phyloP scores from a whole-genome alignment of 2,888 invertebrate genomes.

The Fissipunctia ypsillon region DNA sequence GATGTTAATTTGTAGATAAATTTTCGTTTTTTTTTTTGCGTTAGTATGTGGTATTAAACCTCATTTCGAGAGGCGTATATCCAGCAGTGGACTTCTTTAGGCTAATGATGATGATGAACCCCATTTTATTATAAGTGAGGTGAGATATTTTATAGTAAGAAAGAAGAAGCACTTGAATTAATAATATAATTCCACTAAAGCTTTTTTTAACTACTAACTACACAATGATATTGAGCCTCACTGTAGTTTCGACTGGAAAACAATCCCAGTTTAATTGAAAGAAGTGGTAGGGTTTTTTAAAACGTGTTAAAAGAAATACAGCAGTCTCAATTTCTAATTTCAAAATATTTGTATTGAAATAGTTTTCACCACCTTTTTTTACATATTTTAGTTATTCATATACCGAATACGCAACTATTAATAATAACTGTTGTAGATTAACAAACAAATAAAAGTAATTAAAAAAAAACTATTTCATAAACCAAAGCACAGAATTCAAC shows the following conservation, averaged over 20 bases:
- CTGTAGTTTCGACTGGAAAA: not conserved
- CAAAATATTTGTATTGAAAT: not conserved
- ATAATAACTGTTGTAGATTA: not conserved
- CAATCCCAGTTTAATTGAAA: not conserved
- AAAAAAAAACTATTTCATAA: not conserved
- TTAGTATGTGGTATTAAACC: not conserved
- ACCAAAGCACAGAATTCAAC: not conserved
- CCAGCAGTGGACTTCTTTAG: too few species aligned
- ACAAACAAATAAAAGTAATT: not conserved
- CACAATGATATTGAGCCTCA: not conserved
- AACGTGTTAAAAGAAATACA: not conserved
- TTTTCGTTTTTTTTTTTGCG: constrained; percentile 18
- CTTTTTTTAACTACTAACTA: not conserved
- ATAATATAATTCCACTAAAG: not conserved
- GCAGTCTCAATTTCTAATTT: not conserved
- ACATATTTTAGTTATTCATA: not conserved
- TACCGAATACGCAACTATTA: not conserved
- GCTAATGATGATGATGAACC: too few species aligned
- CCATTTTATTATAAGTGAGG: too few species aligned
- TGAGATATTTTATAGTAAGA: not conserved
- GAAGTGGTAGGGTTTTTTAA: not conserved
- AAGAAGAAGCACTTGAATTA: not conserved
- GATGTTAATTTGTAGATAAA: constrained; percentile 46
- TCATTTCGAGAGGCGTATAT: too few species aligned
- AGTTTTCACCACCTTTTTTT: not conserved